Evolutionary conservation across 92 coral and sea anemone species (phyloP), one percentile per base, ranked within the genome.

Genomic region (Virgularia gustaviana): DNA sequence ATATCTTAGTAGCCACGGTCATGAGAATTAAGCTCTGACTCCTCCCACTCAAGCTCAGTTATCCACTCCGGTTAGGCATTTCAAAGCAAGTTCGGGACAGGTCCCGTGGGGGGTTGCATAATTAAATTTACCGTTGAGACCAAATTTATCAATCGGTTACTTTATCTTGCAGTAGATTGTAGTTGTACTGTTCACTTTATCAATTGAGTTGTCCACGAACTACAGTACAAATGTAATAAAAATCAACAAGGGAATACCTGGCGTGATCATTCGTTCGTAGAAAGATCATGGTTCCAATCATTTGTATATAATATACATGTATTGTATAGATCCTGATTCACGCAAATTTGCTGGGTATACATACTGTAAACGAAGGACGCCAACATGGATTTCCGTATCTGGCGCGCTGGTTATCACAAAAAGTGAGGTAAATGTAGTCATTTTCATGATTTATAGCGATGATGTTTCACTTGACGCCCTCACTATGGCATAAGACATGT

Each of bases 201-300:
- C 0, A 60, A 0, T 31, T 0, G 35, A 19, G 43, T 43, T 10
- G 31, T 31, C 8, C 31, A 36, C 19, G 45, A 42, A 19, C 16
- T n/a, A 34, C 27, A 32, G 16, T 34, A 33, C 33, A 18, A 18
- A 30, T 30, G 11, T 57, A 30, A n/a, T 12, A 20, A 10, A 3
- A n/a, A 27, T 7, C 18, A 32, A 60, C 10, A 29, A 2, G 6
- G 37, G 37, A 10, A 29, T 55, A 4, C 22, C 6, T 22, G 2
- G 32, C 22, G 7, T n/a, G 37, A 19, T 35, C 37, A 28, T 42
- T 60, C 37, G 22, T 29, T 31, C 16, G 37, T 8, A 60, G 43
- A 12, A 34, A 34, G 75, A 44, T 68, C 60, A 68, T 68, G 61
- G 49, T 60, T 60, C 43, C 15, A 60, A n/a, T 60, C n/a, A n/a